A percentile compares a stretch with the other conserved stretches of the same genome.
Conservation (phyloP, 2,113 vertebrate species). For the Rhineura floridana region DNA sequence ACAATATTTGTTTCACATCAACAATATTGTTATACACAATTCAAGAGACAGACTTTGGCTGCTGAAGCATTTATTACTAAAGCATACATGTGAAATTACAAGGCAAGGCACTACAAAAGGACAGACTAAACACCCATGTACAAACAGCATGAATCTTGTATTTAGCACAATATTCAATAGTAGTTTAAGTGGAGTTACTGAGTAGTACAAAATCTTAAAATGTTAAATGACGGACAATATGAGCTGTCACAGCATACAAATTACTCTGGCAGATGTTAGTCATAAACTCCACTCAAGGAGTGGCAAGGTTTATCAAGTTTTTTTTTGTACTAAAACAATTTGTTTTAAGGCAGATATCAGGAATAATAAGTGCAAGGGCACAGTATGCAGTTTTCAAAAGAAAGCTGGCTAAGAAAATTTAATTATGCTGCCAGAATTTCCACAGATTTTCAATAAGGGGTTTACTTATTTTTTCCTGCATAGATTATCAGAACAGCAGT, state of each 20-base stretch:
- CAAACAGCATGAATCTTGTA: conserved; percentile 62
- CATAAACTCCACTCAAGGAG: conserved; percentile 27
- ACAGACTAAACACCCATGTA: conserved; percentile 55
- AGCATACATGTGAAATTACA: conserved; percentile 50
- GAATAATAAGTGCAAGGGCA: not conserved
- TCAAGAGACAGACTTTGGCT: conserved; percentile 65
- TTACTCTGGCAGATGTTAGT: conserved; percentile 38
- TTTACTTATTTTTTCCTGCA: not conserved
- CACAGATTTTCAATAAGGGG: not conserved
- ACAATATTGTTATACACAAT: conserved; percentile 43
- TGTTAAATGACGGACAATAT: not conserved
- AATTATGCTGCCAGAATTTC: not conserved
- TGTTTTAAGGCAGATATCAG: not conserved
- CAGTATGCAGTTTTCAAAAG: not conserved
- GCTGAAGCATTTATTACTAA: conserved; percentile 72
- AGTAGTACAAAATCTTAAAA: not conserved
- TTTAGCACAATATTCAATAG: conserved; percentile 19
- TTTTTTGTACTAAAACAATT: not conserved
- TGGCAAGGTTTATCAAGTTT: not conserved
- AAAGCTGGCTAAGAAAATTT: not conserved
- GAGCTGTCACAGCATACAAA: conserved; percentile 39
- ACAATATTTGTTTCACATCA: not conserved
- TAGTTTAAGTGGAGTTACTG: conserved; percentile 15
- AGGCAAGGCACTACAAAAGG: conserved; percentile 50
- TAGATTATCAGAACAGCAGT: not conserved